Evolutionary conservation across 1,140 invertebrate genomes (phyloP).

Genomic region (Drosophila gunungcola): DNA sequence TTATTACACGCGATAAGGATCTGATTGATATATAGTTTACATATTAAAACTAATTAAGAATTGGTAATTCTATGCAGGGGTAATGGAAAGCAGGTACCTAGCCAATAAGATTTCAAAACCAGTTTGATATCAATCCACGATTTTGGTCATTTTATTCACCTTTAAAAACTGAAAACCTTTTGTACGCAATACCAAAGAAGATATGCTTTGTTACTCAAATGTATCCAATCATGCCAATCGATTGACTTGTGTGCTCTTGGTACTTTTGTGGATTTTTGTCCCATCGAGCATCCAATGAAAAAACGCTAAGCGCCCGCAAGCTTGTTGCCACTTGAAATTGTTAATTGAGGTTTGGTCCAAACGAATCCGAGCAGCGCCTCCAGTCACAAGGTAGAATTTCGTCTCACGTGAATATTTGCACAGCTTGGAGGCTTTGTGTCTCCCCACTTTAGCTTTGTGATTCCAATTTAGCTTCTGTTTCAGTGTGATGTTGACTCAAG

Average conservation of each 20-base stretch:
- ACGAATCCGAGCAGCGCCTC: conserved; percentile 26
- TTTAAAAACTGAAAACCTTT: conserved; percentile 2
- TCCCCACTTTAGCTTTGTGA: conserved; percentile 10
- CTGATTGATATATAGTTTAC: conserved; percentile 1
- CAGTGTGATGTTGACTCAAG: conserved; percentile 19
- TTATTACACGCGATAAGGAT: conserved; percentile 49
- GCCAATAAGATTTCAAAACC: neutral
- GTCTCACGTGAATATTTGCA: conserved; percentile 71
- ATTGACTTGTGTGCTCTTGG: conserved; percentile 21
- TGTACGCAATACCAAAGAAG: conserved; percentile 4
- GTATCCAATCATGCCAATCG: conserved; percentile 27
- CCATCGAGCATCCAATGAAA: conserved; percentile 5
- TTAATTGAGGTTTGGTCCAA: conserved; percentile 60
- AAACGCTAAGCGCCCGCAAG: conserved; percentile 15
- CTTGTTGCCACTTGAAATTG: conserved; percentile 35
- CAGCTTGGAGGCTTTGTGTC: conserved; percentile 50
- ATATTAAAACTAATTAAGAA: neutral
- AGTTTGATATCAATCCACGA: neutral
- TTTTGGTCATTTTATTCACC: neutral
- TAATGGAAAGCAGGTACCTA: too few relatives aligned
- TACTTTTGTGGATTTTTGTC: conserved; percentile 34
- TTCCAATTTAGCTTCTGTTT: conserved; percentile 41
- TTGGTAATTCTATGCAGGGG: too few relatives aligned
- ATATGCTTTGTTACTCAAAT: conserved; percentile 23
- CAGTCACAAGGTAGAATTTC: conserved; percentile 28